Conservation (phyloP, 2,113 vertebrate genomes). For the Rhizomys pruinosus region DNA sequence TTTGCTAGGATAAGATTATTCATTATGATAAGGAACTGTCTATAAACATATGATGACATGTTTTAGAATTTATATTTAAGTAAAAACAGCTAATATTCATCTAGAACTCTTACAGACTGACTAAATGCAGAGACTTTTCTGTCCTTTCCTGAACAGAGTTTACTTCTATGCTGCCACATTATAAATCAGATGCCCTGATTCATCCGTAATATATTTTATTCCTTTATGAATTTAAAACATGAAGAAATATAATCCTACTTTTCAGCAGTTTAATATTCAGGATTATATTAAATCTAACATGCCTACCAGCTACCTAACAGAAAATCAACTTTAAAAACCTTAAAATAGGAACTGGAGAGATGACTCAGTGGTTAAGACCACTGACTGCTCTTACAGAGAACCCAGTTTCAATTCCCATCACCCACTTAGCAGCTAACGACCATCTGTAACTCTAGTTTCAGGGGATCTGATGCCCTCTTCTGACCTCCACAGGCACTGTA, state of each 20-base stretch:
- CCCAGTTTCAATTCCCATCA: too few relatives aligned
- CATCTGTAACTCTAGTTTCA: too few relatives aligned
- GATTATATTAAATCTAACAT: neutral
- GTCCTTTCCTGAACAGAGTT: slow-evolving; percentile 37
- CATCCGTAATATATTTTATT: neutral
- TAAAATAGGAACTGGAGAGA: neutral
- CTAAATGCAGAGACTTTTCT: slow-evolving; percentile 17
- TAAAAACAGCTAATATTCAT: slow-evolving; percentile 60
- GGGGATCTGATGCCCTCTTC: too few relatives aligned
- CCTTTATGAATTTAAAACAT: slow-evolving; percentile 47
- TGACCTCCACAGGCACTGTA: too few relatives aligned
- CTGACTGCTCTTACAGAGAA: too few relatives aligned
- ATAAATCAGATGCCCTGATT: slow-evolving; percentile 9
- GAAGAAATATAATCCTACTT: neutral
- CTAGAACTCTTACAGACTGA: slow-evolving; percentile 47
- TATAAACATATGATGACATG: slow-evolving; percentile 27
- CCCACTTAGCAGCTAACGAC: too few relatives aligned
- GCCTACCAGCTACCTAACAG: neutral
- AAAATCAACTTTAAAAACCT: slow-evolving; percentile 30
- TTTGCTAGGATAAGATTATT: slow-evolving; percentile 37
- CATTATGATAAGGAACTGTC: slow-evolving; percentile 26
- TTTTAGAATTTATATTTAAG: slow-evolving; percentile 65
- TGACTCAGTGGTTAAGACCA: too few relatives aligned
- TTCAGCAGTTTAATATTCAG: slow-evolving; percentile 29
- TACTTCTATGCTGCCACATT: slow-evolving; percentile 18